Base-by-base conservation (phyloP, 2,888 invertebrate species). In the Hyles lineata region DNA sequence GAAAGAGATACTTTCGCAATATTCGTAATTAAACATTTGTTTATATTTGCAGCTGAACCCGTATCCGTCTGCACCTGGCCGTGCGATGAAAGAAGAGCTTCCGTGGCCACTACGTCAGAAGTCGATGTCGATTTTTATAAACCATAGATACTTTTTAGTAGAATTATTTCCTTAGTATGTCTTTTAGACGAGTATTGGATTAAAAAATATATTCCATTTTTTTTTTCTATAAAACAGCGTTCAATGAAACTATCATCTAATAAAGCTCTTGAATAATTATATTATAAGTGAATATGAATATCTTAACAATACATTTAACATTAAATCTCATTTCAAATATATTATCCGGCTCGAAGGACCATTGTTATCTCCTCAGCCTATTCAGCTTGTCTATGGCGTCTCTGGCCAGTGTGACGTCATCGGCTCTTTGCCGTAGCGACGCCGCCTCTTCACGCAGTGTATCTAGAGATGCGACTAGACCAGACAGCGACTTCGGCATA, bases 321-420 rank as follows among this genome's bases (percentile, higher is more conserved):
- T 67, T 50, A 50, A 50, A n/a, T n/a, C 32, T 19, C 11, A 19
- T 7, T 23, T 50, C 23, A 21, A 11, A 35, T 67, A 43, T 21
- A 21, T 32, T 21, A 50, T 43, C 23, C 9, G 7, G 67, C 25
- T 61, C 19, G 25, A 52, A 52, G 32, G 25, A 50, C 32, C 15
- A 52, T 25, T 50, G 70, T 77, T 82, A 86, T 80, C 86, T 85
- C 70, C 87, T 83, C 19, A 92, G 78, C 67, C 85, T 84, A 32
- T 78, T 84, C 9, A 94, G 85, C 0, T 89, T 88, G n/a, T 89
- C 83, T 25, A 91, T 83, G 0, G 92, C 90, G 15, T 89, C 84
- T 29, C 87, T 83, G 1, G 89, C 87, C 1, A 94, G 80, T 0
- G 79, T 80, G 0, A 92, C 86, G 67, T 94, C 93, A 17, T 94